Evolutionary conservation across 2,888 invertebrate species (phyloP), one percentile per base, ranked within the genome.

Genomic region (Aphodius sticticus): DNA sequence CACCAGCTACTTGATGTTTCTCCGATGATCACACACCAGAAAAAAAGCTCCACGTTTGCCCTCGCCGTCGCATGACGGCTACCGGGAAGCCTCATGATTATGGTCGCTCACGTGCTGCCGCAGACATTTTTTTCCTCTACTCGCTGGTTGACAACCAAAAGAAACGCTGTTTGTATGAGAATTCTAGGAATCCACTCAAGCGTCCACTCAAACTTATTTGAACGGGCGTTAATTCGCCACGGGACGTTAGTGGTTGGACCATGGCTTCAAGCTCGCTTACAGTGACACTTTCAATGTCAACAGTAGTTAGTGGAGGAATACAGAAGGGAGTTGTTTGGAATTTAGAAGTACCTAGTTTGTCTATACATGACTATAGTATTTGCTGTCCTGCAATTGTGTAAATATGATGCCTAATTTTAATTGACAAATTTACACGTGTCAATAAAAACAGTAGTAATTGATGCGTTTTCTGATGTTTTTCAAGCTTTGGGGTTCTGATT

Each of bases 21-120:
- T 53, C 53, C 53, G 53, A 76, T 69, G 35, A 69, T 12, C 76
- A 69, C 53, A 72, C 72, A 72, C 72, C 14, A 15, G 26, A 53
- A 53, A 53, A 53, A 53, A 53, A 53, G 53, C 53, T 53, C 53
- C 53, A 53, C 53, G 53, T 53, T 53, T 38, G 3, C 53, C 53
- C 9, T 53, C 53, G 53, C 53, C 53, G 53, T 53, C 53, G 53
- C 53, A 53, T 53, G 53, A 53, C 53, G 53, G 53, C 53, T 53
- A 53, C 53, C 53, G 53, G 53, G 53, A 53, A 53, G 53, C 53
- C 53, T 53, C 53, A 53, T 53, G 53, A 53, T 53, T 53, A 53
- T 53, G 53, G 53, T 53, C 53, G 53, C 53, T 53, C 53, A 53
- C 53, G 53, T 53, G 53, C 53, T 5, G 53, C 53, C 53, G 53